Evolutionary conservation across 2,113 vertebrate genomes (phyloP).

Genomic region (Apteryx owenii): DNA sequence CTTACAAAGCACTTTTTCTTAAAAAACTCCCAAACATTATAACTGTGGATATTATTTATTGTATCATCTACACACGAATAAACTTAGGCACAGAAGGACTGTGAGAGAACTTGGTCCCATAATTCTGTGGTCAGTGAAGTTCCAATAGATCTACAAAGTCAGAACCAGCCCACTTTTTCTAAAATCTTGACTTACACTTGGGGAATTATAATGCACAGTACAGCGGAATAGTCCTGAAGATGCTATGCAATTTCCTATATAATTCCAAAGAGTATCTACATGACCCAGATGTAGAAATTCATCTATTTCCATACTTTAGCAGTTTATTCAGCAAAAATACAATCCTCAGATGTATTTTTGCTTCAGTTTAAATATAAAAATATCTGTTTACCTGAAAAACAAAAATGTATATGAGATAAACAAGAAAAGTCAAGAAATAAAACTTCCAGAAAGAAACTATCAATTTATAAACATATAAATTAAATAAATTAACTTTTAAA

Average conservation of each 20-base stretch:
- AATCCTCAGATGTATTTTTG: not conserved
- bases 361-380: conserved; percentile 33
- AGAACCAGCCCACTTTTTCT: not conserved
- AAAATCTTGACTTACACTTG: not conserved
- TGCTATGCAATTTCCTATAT: not conserved
- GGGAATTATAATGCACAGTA: not conserved
- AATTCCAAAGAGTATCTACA: not conserved
- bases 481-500: not conserved
- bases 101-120: not conserved
- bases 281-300: not conserved
- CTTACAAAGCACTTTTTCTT: not conserved
- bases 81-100: not conserved
- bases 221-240: not conserved
- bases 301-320: not conserved
- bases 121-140: not conserved
- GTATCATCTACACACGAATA: not conserved
- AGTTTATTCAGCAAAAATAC: conserved; percentile 27
- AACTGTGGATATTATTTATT: not conserved
- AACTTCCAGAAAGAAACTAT: not conserved
- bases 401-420: not conserved
- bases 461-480: not conserved
- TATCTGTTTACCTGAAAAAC: not conserved
- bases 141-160: not conserved
- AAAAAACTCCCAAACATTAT: not conserved
- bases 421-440: not conserved